Conservation (phyloP, 2,113 vertebrate species). For the Semicossyphus pulcher region DNA sequence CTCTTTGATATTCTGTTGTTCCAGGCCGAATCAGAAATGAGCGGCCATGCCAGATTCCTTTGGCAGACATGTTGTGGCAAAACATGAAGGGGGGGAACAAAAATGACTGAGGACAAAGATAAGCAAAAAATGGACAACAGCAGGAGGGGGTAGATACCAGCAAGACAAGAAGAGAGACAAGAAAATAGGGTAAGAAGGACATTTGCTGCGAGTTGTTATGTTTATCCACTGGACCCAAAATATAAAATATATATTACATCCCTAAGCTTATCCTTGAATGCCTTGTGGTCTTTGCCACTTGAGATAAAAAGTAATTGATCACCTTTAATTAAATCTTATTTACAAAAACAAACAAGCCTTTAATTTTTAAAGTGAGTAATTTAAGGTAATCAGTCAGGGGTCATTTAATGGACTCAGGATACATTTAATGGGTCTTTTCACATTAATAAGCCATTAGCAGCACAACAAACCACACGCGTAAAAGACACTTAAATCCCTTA, state of each 20-base stretch:
- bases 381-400: not conserved
- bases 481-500: not conserved
- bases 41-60: slow-evolving; percentile 57
- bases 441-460: slow-evolving; percentile 19
- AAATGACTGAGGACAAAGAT: not conserved
- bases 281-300: not conserved
- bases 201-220: not conserved
- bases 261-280: not conserved
- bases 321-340: slow-evolving; percentile 3
- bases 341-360: not conserved
- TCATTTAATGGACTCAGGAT: not conserved
- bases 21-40: slow-evolving; percentile 70
- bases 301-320: not conserved
- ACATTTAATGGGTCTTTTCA: slow-evolving; percentile 8
- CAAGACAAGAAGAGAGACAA: not conserved
- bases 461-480: slow-evolving; percentile 1
- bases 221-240: too few relatives aligned
- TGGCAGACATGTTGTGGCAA: slow-evolving; percentile 46
- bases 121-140: not conserved
- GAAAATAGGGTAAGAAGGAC: not conserved
- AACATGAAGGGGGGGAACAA: slow-evolving; percentile 21
- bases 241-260: not conserved
- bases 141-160: not conserved
- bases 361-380: not conserved
- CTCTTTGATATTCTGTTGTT: slow-evolving; percentile 70